Base-by-base conservation (phyloP, 2,888 invertebrate genomes). In the Timandra comae region DNA sequence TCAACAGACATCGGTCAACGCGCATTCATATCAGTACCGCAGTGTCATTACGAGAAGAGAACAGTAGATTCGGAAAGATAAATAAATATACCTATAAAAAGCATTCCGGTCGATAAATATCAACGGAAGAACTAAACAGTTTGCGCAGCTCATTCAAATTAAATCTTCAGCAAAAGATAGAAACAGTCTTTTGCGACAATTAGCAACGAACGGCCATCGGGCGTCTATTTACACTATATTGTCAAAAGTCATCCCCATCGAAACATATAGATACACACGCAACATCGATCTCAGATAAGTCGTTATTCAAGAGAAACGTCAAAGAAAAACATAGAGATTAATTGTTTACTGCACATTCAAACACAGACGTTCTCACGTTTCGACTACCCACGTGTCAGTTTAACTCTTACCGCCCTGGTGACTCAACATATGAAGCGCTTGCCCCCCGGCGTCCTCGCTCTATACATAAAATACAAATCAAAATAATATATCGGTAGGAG, bases 321-420 rank as follows among this genome's bases (percentile, higher is more conserved):
- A 84, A 84, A 82, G 78, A 82, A 82, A 84, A 80, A 82, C 78
- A 84, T 76, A 81, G 70, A 81, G 76, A 76, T 80, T 76, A 80
- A 72, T 69, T 68, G 41, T 72, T 73, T 71, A 82, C 69, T 81
- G 82, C 84, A 81, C 85, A 80, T 85, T 84, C 85, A 84, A 72
- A 84, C 85, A 85, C 82, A 84, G 82, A 84, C 84, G 85, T 82
- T 84, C 82, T 80, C 81, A 82, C 78, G 80, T 67, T 74, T 79
- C 67, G 81, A 78, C 84, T 84, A 84, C 77, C 84, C 84, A 82
- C 66, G 74, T 76, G 75, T 77, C 76, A 78, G 72, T 75, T 67
- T 70, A 76, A 78, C 79, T 88, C 94, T 95, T 94, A 96, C 96
- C 95, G 93, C 96, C 95, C 93, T 96, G 96, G 87, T 93, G 92